Conservation (phyloP, 1,140 invertebrate genomes). For the Panulirus ornatus region DNA sequence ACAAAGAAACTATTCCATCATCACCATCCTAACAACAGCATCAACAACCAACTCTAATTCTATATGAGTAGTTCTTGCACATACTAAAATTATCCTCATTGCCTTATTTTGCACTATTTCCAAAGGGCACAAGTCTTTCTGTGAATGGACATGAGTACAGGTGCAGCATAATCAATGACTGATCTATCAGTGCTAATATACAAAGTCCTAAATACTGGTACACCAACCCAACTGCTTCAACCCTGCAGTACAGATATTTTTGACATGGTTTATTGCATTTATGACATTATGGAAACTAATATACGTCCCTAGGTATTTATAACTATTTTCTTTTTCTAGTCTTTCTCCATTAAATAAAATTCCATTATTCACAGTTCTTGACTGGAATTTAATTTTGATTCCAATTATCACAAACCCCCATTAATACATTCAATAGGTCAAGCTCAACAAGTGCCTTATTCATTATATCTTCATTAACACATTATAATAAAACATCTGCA, state of each 20-base stretch:
- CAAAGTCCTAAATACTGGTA: background rate
- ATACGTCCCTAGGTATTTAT: background rate
- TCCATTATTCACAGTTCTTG: too few species aligned
- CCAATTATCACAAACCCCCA: too few species aligned
- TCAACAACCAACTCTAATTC: background rate
- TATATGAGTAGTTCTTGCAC: too few species aligned
- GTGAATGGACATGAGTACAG: background rate
- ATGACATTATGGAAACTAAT: background rate
- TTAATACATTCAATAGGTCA: too few species aligned
- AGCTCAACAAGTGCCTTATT: too few species aligned
- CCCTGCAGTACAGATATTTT: background rate
- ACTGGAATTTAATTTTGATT: too few species aligned
- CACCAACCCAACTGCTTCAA: background rate
- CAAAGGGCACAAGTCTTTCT: background rate
- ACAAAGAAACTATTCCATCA: background rate
- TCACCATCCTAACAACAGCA: background rate
- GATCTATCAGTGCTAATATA: background rate
- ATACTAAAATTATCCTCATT: background rate
- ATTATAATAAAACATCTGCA: too few species aligned
- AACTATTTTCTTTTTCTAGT: too few species aligned
- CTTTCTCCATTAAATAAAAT: too few species aligned
- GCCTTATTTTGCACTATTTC: background rate
- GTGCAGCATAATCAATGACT: background rate
- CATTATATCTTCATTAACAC: background rate
- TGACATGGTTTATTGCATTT: background rate